phyloP scores from a whole-genome alignment of 2,113 vertebrate species.

The Apteryx owenii region DNA sequence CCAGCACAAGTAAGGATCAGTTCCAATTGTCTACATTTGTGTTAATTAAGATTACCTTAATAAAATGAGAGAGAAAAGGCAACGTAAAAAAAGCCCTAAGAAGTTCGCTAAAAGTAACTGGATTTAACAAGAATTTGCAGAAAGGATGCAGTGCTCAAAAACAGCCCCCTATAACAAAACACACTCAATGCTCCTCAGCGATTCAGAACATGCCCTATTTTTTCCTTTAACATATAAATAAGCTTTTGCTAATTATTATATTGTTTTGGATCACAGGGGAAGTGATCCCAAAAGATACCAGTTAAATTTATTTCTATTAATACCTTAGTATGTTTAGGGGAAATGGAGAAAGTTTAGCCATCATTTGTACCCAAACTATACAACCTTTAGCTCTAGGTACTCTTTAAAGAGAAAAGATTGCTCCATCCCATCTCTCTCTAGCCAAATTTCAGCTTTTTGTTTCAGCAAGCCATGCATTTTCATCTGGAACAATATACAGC shows the following conservation, averaged over 20 bases:
- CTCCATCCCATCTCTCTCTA: neutral
- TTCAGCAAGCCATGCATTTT: neutral
- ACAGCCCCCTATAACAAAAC: rapidly evolving
- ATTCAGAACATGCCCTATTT: neutral
- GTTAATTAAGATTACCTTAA: neutral
- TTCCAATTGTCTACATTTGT: rapidly evolving
- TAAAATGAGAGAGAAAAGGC: neutral
- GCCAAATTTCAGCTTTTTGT: neutral
- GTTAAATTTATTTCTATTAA: neutral
- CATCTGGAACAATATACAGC: neutral
- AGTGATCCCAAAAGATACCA: neutral
- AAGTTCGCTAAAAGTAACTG: rapidly evolving
- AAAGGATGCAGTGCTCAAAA: neutral
- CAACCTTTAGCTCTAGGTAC: neutral
- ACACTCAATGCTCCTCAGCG: neutral
- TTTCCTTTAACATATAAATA: neutral
- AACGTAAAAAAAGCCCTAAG: neutral
- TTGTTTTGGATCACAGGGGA: neutral
- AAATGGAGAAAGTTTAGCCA: neutral
- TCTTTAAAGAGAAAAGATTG: neutral
- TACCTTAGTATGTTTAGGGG: neutral
- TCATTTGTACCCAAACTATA: neutral
- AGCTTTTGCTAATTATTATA: neutral
- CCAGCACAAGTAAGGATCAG: neutral
- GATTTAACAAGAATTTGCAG: neutral